Evolutionary conservation across 2,113 vertebrate species (phyloP).

Genomic region (Phalacrocorax pelagicus): DNA sequence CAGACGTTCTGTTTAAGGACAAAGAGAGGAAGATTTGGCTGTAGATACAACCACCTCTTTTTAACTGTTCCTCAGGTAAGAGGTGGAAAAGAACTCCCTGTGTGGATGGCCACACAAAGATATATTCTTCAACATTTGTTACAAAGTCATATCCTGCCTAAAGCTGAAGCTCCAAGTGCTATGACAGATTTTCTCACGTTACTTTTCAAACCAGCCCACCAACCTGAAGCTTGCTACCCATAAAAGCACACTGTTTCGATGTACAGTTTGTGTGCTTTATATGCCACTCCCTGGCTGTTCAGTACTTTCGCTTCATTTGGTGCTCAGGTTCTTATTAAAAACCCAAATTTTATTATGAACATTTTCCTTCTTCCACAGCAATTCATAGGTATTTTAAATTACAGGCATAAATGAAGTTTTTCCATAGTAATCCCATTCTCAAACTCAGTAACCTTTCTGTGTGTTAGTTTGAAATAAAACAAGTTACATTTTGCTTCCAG

Average conservation of each 20-base stretch:
- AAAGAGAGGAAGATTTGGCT: neutral
- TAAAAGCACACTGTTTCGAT: neutral
- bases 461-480: neutral
- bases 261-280: neutral
- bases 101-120: rapidly evolving
- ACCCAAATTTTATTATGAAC: neutral
- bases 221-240: neutral
- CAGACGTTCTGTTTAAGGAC: neutral
- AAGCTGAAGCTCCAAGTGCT: neutral
- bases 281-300: neutral
- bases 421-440: neutral
- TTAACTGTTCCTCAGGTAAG: neutral
- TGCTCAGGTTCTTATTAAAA: neutral
- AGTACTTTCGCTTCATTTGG: neutral
- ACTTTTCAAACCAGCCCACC: neutral
- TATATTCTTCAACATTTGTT: neutral
- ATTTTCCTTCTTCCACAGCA: neutral
- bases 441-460: neutral
- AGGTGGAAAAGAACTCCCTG: rapidly evolving
- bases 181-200: neutral
- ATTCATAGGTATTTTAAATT: neutral
- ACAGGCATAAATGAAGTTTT: neutral
- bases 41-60: neutral
- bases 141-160: neutral
- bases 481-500: neutral